Conservation (phyloP, 1,140 invertebrate genomes). For the Aphidius gifuensis region DNA sequence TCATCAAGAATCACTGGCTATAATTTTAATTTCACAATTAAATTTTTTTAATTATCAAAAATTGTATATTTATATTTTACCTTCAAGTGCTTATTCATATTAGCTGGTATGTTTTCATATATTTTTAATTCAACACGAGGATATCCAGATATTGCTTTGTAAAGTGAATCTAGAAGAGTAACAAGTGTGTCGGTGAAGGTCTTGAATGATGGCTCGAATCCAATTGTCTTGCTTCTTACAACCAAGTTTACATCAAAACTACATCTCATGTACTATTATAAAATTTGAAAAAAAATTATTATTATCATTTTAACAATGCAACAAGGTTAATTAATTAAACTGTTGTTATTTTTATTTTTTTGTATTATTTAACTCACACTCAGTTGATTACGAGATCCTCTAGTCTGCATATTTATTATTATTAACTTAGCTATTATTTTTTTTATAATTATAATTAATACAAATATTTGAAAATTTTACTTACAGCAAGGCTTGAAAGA, state of each 20-base stretch:
- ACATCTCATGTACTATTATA: slow-evolving; percentile 61
- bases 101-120: slow-evolving; percentile 56
- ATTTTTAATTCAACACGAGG: slow-evolving; percentile 71
- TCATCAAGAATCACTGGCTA: slow-evolving; percentile 69
- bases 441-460: neutral
- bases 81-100: slow-evolving; percentile 43
- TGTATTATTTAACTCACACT: slow-evolving; percentile 21
- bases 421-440: slow-evolving; percentile 1
- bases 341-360: slow-evolving; percentile 7
- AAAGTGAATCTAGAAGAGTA: slow-evolving; percentile 69
- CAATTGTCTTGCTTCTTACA: slow-evolving; percentile 65
- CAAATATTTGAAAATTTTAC: slow-evolving; percentile 26
- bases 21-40: neutral
- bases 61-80: slow-evolving; percentile 27
- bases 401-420: slow-evolving; percentile 22
- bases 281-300: slow-evolving; percentile 14
- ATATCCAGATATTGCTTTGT: slow-evolving; percentile 59
- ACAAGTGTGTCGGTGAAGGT: slow-evolving; percentile 69
- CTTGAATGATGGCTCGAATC: slow-evolving; percentile 78
- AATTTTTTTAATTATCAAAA: slow-evolving; percentile 25
- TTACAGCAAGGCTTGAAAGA: slow-evolving; percentile 72
- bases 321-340: slow-evolving; percentile 1
- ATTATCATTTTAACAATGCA: neutral
- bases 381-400: slow-evolving; percentile 26
- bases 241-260: slow-evolving; percentile 73